Base-by-base conservation (phyloP, 2,797 vertebrate genomes). In the Chaetodon trifasciatus region DNA sequence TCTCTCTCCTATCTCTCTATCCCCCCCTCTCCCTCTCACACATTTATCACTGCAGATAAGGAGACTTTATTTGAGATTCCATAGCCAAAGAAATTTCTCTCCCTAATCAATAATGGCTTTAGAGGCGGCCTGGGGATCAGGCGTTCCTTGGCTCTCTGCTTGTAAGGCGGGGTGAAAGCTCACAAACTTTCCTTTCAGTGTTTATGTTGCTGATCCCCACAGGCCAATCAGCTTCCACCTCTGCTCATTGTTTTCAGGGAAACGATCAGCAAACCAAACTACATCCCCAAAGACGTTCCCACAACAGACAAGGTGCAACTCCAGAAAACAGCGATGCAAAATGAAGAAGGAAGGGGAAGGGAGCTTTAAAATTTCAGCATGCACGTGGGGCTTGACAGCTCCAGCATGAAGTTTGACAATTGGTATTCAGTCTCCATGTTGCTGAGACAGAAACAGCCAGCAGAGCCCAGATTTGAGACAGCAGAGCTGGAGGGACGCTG, bases 11-110 rank as follows among this genome's bases (percentile, higher is more conserved):
- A 60, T 56, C 79, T 77, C 81, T 80, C 76, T 66, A 64, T 75
- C 81, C 89, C 80, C 58, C 76, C 71, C 57, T 32, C 53, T 61
- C 50, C 28, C 79, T 64, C 82, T 82, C 87, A 74, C 78, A 81
- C 87, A 89, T 94, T 90, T 77, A 89, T 89, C 84, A 69, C 84
- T 61, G 79, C 86, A 88, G 92, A 90, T 90, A 85, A 88, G 81
- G 77, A 92, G 89, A 88, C 80, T 91, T 91, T 87, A 89, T 86
- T 87, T 87, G 74, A 92, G 88, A 89, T 88, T 91, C 87, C 79
- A 70, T 69, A 58, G 83, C 83, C 56, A 78, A 82, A 88, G 73
- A 89, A 70, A 85, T 81, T 84, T 87, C 74, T 78, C 79, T 61
- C 50, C 46, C 67, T 80, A 90, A 94, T 92, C 91, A 91, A 82